phyloP scores from a whole-genome alignment of 2,888 invertebrate genomes.

The Caenorhabditis uteleia region DNA sequence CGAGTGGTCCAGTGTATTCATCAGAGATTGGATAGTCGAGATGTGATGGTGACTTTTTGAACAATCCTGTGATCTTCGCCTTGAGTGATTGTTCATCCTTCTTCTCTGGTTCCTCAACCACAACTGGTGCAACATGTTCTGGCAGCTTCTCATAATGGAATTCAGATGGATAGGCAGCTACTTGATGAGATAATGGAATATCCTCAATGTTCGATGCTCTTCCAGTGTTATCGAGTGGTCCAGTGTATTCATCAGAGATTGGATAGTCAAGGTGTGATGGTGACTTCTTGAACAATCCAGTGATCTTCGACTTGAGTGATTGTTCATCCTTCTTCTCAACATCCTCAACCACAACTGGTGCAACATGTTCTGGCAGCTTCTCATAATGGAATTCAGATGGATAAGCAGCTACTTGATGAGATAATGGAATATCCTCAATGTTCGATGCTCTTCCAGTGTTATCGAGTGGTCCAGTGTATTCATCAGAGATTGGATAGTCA shows the following conservation, averaged over 20 bases:
- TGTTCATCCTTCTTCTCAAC: conserved; percentile 11
- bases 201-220: conserved; percentile 21
- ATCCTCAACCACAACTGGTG: neutral
- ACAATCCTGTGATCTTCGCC: conserved; percentile 15
- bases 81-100: conserved; percentile 9
- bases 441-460: conserved; percentile 20
- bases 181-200: conserved; percentile 11
- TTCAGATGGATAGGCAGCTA: conserved; percentile 18
- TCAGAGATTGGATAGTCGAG: conserved; percentile 46
- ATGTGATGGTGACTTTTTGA: conserved; percentile 35
- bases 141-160: conserved; percentile 5
- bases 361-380: neutral
- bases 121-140: neutral
- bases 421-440: conserved; percentile 34
- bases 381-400: conserved; percentile 6
- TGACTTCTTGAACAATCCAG: neutral
- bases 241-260: conserved; percentile 28
- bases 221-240: conserved; percentile 28
- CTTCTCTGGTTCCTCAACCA: neutral
- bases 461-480: conserved; percentile 25
- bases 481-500: conserved; percentile 46
- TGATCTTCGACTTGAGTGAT: conserved; percentile 4
- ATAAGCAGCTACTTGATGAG: conserved; percentile 40
- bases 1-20: conserved; percentile 42
- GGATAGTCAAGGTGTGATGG: conserved; percentile 8